Conservation (phyloP, 1,140 invertebrate species). For the Dreissena polymorpha region DNA sequence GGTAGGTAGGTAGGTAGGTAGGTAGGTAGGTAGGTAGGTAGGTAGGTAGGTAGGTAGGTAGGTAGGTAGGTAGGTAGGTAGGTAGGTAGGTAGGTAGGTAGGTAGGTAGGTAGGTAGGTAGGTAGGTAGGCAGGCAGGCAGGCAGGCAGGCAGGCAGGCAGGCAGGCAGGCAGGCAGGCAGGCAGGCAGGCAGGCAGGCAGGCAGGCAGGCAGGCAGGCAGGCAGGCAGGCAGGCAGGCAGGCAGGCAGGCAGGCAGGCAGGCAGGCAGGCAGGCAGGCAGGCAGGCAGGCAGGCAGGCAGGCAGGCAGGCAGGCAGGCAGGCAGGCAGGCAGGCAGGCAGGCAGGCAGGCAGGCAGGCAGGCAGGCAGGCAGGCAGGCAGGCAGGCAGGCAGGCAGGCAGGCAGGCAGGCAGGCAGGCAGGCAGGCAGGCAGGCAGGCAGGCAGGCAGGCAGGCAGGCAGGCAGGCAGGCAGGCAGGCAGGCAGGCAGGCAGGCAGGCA, state of each 20-base stretch:
- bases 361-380: conserved; percentile 6
- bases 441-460: background rate
- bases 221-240: conserved; percentile 14
- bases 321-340: conserved; percentile 6
- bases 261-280: conserved; percentile 21
- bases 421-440: background rate
- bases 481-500: conserved; percentile 6
- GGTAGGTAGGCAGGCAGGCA: no score
- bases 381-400: conserved; percentile 6
- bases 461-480: conserved; percentile 6
- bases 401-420: conserved; percentile 5
- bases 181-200: conserved; percentile 15
- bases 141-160: conserved; percentile 25
- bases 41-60: no score
- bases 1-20: no score
- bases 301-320: conserved; percentile 7
- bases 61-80: no score
- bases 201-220: conserved; percentile 20
- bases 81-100: no score
- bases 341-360: conserved; percentile 6
- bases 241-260: conserved; percentile 15
- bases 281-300: conserved; percentile 17
- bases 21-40: no score
- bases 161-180: conserved; percentile 15
- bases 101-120: no score